phyloP scores from a whole-genome alignment of 2,797 vertebrate genomes.

The Hemitrygon akajei region DNA sequence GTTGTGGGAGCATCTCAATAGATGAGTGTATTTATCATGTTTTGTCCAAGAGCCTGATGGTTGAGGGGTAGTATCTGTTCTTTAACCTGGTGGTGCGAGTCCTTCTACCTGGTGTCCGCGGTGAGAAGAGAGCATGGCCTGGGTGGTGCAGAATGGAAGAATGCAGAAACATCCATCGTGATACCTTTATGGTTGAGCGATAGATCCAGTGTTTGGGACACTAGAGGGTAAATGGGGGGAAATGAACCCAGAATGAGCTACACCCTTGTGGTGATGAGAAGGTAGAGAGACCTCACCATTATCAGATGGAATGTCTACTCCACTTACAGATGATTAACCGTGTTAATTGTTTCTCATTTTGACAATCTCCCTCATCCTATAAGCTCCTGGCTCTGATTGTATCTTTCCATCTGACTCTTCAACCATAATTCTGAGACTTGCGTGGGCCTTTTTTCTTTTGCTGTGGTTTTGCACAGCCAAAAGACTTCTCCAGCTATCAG shows the following conservation, averaged over 20 bases:
- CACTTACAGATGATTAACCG: not conserved
- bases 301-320: not conserved
- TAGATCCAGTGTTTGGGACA: not conserved
- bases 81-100: too few relatives aligned
- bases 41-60: too few relatives aligned
- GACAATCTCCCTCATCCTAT: not conserved
- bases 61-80: too few relatives aligned
- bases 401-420: conserved; percentile 22
- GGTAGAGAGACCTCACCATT: not conserved
- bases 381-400: conserved; percentile 7
- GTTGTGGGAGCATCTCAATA: too few relatives aligned
- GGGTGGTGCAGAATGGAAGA: too few relatives aligned
- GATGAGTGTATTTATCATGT: too few relatives aligned
- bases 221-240: too few relatives aligned
- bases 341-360: conserved; percentile 8
- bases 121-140: too few relatives aligned
- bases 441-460: not conserved
- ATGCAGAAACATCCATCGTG: not conserved
- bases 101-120: too few relatives aligned
- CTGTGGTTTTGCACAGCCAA: conserved; percentile 16
- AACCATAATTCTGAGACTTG: conserved; percentile 30
- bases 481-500: conserved; percentile 10
- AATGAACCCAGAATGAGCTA: not conserved
- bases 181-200: not conserved
- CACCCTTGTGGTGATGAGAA: not conserved